phyloP scores from a whole-genome alignment of 2,797 vertebrate genomes.

The Serranus cabrilla region DNA sequence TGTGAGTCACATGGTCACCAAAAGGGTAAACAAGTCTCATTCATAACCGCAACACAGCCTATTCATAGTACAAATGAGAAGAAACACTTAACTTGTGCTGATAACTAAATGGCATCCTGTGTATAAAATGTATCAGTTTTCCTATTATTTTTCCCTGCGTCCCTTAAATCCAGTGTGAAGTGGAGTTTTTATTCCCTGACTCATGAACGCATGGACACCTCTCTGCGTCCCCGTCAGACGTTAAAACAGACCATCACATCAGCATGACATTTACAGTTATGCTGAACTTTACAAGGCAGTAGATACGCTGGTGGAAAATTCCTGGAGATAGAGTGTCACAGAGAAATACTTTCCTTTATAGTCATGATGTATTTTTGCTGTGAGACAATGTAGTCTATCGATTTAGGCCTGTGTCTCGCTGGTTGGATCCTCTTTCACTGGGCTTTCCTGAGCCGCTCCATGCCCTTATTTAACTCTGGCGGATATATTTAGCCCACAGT shows the following conservation, averaged over 20 bases:
- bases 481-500: slow-evolving; percentile 86
- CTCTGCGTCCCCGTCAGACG: slow-evolving; percentile 30
- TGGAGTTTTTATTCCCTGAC: not conserved
- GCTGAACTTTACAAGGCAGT: slow-evolving; percentile 78
- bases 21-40: slow-evolving; percentile 88
- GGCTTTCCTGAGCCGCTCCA: slow-evolving; percentile 85
- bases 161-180: not conserved
- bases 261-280: slow-evolving; percentile 70
- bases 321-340: slow-evolving; percentile 83
- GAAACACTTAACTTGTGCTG: slow-evolving; percentile 34
- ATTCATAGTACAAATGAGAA: slow-evolving; percentile 54
- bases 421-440: slow-evolving; percentile 82
- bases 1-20: slow-evolving; percentile 82
- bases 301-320: slow-evolving; percentile 83
- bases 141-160: not conserved
- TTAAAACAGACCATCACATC: slow-evolving; percentile 60
- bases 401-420: slow-evolving; percentile 72
- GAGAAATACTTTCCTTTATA: slow-evolving; percentile 86
- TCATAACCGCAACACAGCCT: slow-evolving; percentile 79
- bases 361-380: slow-evolving; percentile 86
- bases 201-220: not conserved
- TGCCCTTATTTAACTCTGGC: slow-evolving; percentile 88
- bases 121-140: not conserved
- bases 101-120: slow-evolving; percentile 17
- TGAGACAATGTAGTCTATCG: slow-evolving; percentile 85